Base-by-base conservation (phyloP, 2,888 invertebrate species). In the Rhogogaster chlorosoma region DNA sequence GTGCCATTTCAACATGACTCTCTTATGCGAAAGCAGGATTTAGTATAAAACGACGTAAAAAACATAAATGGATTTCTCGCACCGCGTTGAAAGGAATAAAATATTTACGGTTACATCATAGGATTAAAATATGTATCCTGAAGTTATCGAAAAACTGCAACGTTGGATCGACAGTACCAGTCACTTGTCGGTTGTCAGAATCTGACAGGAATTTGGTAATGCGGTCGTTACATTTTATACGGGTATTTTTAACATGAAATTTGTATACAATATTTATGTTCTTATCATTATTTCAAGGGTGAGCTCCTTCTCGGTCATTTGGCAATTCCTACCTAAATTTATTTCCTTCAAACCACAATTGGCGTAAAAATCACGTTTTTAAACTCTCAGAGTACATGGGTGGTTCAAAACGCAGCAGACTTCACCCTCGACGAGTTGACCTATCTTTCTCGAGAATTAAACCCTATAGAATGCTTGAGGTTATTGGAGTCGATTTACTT, bases 231-330 rank as follows among this genome's bases (percentile, higher is more conserved):
- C 64, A 86, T 87, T 88, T 89, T 88, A 57, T 87, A 87, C 83
- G 73, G 53, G n/a, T 86, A 85, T 87, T 86, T 87, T 88, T 88
- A 86, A 83, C 83, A 91, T 91, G 90, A 88, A 85, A 87, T 88
- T 88, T 89, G 42, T 88, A 85, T 85, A 83, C 82, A 84, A 86
- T 64, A 86, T 89, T 89, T 89, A 87, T 86, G 87, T 87, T 83
- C 67, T 89, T 82, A 80, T 89, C 36, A 84, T 89, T 38, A 61
- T 89, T 87, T 88, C 88, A 6, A 86, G 85, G 26, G 85, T 75
- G 9, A 84, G 84, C 73, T 67, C 15, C 15, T 45, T 15, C 12
- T 1, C 22, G 22, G n/a, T 45, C 22, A 53, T 29, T 53, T 9
- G 53, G 12, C 53, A 29, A 32, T 10, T 67, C 10, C 0, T 67